Base-by-base conservation (phyloP, 2,113 vertebrate species). In the Heloderma charlesbogerti region DNA sequence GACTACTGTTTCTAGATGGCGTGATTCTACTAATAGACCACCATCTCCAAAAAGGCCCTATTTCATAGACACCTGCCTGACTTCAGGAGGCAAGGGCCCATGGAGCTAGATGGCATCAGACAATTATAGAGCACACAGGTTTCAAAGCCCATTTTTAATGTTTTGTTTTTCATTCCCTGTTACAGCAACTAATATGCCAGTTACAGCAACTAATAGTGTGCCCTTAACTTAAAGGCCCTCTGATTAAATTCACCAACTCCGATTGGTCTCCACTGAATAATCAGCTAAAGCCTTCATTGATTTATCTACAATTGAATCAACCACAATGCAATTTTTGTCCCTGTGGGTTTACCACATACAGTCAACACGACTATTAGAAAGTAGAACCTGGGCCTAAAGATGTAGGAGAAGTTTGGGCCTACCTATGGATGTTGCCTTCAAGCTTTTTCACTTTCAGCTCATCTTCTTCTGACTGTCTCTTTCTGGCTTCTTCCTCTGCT, bases 391-490 rank as follows among this genome's bases (percentile, higher is more conserved):
- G 13, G 1, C 72, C 18, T 77, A 3, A 57, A 48, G n/a, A 69
- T 66, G 29, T 78, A 67, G 87, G 90, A 34, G 5, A 43, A 75
- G 80, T 57, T 60, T 25, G 67, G 60, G 72, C 94, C 79, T 98
- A 99, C 99, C 99, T 98, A 86, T 98, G 98, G 95, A 99, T 98
- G 93, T 97, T 97, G 91, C 98, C 98, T 94, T 99, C 99, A 43
- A 99, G 97, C 86, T 96, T 98, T 97, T 98, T 99, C 90, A 98
- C 98, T 88, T 98, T 98, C 88, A 98, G 97, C 93, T 99, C 99
- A 94, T 99, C 99, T 92, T 98, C 97, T 91, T 99, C 98, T 96
- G 98, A 98, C 96, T 99, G 98, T 94, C 96, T 98, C 94, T 96
- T 97, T 92, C 98, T 97, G 88, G 96, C 97, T 95, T 98, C 98